Evolutionary conservation across 2,888 invertebrate species (phyloP), one percentile per base, ranked within the genome.

Genomic region (Phania funesta): DNA sequence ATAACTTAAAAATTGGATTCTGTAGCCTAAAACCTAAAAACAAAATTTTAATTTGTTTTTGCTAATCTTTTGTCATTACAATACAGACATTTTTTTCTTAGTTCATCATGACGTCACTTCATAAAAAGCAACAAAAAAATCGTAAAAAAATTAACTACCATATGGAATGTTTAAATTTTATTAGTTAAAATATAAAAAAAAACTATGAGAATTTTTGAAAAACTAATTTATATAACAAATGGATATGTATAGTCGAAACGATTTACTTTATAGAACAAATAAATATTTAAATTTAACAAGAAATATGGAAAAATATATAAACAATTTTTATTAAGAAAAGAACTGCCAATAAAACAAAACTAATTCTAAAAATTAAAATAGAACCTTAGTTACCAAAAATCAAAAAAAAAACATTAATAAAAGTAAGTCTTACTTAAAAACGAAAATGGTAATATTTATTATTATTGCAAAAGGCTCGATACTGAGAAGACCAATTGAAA

Each of bases 211-310:
- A 20, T 9, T 68, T 52, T 44, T 54, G 46, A n/a, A 48, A 62
- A 60, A 60, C 38, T 52, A 83, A 65, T 70, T 75, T 71, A 68
- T 80, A 65, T 83, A 84, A 22, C 60, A 38, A 82, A 75, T 82
- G 78, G 78, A 76, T 88, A 88, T 89, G 89, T 88, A 89, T 89
- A 89, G 87, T 87, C 88, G 89, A 88, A 89, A 88, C 89, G 89
- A 89, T 89, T 89, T 89, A 89, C 89, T 89, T 89, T 89, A 89
- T 85, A 68, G 86, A 76, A 71, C 77, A 85, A 86, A 86, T 80
- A 75, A 85, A 82, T 84, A 84, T 83, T 83, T 65, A 78, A 64
- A 70, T 76, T 80, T 58, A 56, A 48, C 56, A 83, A 68, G 78
- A 73, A 29, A 46, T 71, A 77, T 70, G 41, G 70, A 74, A 80